Percentiles rank a stretch among this genome's conserved stretches.
These are phyloP conservation scores for Hapalemur alaotrensis DNA, from an alignment of 2,797 vertebrate genomes.

Conservation along the genomic window DNA sequence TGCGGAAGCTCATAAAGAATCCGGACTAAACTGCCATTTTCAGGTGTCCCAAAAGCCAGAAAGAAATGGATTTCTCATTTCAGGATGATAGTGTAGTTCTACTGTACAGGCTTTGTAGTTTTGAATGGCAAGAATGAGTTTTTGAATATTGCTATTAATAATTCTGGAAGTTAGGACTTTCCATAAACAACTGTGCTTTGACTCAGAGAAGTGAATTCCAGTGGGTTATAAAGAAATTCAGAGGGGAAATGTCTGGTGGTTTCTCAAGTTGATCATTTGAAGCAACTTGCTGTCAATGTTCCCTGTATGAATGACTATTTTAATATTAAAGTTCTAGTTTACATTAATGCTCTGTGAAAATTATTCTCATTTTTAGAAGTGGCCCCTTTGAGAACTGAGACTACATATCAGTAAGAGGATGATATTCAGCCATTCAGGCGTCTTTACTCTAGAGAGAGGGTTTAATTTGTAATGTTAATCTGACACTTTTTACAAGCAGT, in stretches of 20 bases:
- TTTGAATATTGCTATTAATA: neutral
- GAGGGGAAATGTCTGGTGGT: neutral
- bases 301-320: neutral
- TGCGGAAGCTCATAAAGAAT: neutral
- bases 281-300: neutral
- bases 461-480: neutral
- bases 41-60: neutral
- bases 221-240: neutral
- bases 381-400: neutral
- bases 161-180: neutral
- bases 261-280: neutral
- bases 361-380: neutral
- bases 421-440: neutral
- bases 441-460: neutral
- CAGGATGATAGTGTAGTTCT: neutral
- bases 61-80: constrained; percentile 3
- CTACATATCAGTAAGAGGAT: neutral
- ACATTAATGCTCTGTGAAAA: neutral
- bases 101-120: neutral
- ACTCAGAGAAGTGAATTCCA: neutral
- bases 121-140: neutral
- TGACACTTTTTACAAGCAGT: neutral
- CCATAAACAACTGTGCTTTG: neutral
- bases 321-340: neutral
- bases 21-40: neutral